Percentiles rank a stretch among this genome's conserved stretches.
Evolutionary conservation across 2,113 vertebrate species (phyloP).

Genomic region (Siniperca knerii): DNA sequence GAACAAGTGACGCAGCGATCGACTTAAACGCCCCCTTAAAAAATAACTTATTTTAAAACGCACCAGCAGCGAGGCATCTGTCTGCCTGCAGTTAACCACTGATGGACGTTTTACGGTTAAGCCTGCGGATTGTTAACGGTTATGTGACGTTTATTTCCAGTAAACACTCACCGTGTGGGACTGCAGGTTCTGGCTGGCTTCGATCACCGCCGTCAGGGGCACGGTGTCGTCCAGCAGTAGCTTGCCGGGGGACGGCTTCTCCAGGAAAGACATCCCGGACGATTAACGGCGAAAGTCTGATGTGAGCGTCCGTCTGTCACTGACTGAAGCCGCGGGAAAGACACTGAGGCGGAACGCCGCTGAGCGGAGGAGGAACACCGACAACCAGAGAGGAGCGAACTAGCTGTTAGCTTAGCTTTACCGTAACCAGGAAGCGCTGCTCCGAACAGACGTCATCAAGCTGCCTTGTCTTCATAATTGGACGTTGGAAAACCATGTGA

Average conservation of each 20-base stretch:
- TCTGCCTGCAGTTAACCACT: no score
- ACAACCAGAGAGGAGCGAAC: not conserved
- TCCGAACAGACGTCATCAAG: conserved; percentile 18
- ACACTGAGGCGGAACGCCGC: not conserved
- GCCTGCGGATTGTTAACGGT: not conserved
- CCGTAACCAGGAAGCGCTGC: conserved; percentile 58
- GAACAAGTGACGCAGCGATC: conserved; percentile 36
- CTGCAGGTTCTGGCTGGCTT: conserved; percentile 94
- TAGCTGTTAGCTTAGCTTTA: conserved; percentile 35
- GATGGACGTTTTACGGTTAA: rapidly evolving
- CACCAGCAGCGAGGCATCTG: no score
- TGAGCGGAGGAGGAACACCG: not conserved
- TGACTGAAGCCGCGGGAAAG: not conserved
- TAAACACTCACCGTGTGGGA: conserved; percentile 91
- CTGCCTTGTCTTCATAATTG: not conserved
- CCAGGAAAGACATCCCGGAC: conserved; percentile 90
- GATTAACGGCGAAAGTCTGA: not conserved
- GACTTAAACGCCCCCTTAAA: conserved; percentile 11
- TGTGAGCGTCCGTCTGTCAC: conserved; percentile 12
- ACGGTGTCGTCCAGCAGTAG: conserved; percentile 93
- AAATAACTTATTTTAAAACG: not conserved
- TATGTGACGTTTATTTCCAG: no score
- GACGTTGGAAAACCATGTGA: not conserved
- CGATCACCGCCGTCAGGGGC: conserved; percentile 90
- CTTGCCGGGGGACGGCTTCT: conserved; percentile 87